phyloP scores from a whole-genome alignment of 2,888 invertebrate genomes.

The Euclidia mi region DNA sequence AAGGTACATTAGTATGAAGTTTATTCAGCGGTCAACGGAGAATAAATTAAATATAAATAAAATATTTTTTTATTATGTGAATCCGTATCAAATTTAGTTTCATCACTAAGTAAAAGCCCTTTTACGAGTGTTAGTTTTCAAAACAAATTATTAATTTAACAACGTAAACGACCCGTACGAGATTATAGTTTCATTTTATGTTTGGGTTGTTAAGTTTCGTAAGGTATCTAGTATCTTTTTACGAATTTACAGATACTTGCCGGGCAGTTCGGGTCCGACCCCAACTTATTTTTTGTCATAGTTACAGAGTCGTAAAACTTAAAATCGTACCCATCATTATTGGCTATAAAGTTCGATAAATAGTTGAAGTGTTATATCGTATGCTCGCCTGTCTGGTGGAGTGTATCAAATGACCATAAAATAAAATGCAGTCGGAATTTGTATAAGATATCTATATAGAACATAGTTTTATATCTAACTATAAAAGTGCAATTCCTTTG shows the following conservation, averaged over 20 bases:
- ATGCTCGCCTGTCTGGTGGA: slow-evolving; percentile 22
- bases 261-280: slow-evolving; percentile 20
- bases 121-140: slow-evolving; percentile 53
- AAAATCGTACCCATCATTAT: slow-evolving; percentile 53
- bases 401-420: slow-evolving; percentile 50
- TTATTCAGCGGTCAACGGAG: slow-evolving; percentile 1
- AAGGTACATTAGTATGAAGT: not conserved
- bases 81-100: slow-evolving; percentile 41
- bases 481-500: slow-evolving; percentile 38
- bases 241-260: slow-evolving; percentile 46
- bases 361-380: slow-evolving; percentile 39
- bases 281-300: slow-evolving; percentile 40
- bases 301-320: slow-evolving; percentile 51
- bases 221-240: slow-evolving; percentile 52
- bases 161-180: slow-evolving; percentile 40
- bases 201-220: slow-evolving; percentile 44
- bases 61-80: slow-evolving; percentile 51
- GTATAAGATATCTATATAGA: slow-evolving; percentile 27
- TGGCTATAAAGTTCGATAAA: slow-evolving; percentile 51
- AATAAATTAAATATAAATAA: slow-evolving; percentile 47
- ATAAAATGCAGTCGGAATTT: slow-evolving; percentile 36
- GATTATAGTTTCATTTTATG: slow-evolving; percentile 52
- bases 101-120: slow-evolving; percentile 48
- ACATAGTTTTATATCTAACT: slow-evolving; percentile 20
- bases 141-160: slow-evolving; percentile 57